phyloP scores from a whole-genome alignment of 2,797 vertebrate species.

The Sebastes iracundus region DNA sequence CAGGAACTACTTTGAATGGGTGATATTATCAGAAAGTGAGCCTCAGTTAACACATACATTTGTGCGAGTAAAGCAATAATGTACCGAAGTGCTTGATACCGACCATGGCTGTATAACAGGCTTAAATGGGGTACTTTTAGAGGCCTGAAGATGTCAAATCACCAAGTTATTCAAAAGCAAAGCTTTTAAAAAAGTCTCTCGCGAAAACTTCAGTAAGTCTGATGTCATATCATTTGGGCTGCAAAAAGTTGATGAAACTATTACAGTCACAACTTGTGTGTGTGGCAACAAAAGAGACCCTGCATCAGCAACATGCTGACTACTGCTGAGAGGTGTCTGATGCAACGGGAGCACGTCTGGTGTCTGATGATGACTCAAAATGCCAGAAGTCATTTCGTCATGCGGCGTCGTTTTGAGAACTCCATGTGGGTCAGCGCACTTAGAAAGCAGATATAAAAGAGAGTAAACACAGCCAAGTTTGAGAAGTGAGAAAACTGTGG shows the following conservation, averaged over 20 bases:
- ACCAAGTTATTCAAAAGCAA: no score
- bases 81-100: neutral
- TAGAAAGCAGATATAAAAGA: neutral
- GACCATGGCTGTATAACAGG: neutral
- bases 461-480: neutral
- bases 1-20: neutral
- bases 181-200: neutral
- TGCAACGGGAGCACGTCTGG: neutral
- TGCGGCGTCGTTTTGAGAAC: neutral
- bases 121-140: neutral
- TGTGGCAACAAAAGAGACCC: neutral
- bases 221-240: neutral
- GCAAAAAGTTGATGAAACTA: neutral
- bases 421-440: slow-evolving; percentile 19
- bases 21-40: neutral
- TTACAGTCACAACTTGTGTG: neutral
- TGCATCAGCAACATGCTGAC: neutral
- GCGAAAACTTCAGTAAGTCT: neutral
- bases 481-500: slow-evolving; percentile 2
- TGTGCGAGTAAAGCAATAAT: neutral
- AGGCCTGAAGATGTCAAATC: neutral
- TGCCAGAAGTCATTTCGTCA: slow-evolving; percentile 35
- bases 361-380: slow-evolving; percentile 21
- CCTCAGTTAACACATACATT: neutral
- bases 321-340: neutral